Conservation (phyloP, 2,113 vertebrate species). For the Puffinus mauretanicus region DNA sequence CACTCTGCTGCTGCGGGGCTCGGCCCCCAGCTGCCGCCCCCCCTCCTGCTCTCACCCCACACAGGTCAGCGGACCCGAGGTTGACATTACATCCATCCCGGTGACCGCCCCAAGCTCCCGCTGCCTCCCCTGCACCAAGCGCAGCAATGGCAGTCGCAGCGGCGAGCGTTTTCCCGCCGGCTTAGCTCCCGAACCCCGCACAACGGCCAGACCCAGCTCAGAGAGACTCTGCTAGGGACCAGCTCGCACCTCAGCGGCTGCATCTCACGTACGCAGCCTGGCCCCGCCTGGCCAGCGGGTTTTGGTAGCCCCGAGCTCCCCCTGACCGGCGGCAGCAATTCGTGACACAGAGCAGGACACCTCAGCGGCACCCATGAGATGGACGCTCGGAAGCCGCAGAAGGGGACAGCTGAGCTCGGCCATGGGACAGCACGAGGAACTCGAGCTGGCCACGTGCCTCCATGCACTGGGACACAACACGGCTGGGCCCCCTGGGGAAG, state of each 20-base stretch:
- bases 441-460: background rate
- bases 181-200: background rate
- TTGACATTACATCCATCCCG: accelerated
- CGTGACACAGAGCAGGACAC: background rate
- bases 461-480: accelerated
- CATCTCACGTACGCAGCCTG: accelerated
- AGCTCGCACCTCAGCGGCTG: background rate
- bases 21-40: background rate
- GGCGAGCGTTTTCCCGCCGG: accelerated
- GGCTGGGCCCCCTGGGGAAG: background rate
- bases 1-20: background rate
- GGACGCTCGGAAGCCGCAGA: background rate
- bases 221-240: background rate
- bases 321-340: too few species aligned
- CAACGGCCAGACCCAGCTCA: too few species aligned
- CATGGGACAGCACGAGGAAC: background rate
- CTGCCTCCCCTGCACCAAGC: background rate
- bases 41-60: background rate
- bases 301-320: background rate
- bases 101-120: background rate
- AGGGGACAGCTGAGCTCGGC: background rate
- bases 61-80: background rate
- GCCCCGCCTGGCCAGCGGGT: accelerated
- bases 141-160: background rate
- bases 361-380: background rate